Evolutionary conservation across 2,888 invertebrate genomes (phyloP).

Genomic region (Spilarctia lutea): DNA sequence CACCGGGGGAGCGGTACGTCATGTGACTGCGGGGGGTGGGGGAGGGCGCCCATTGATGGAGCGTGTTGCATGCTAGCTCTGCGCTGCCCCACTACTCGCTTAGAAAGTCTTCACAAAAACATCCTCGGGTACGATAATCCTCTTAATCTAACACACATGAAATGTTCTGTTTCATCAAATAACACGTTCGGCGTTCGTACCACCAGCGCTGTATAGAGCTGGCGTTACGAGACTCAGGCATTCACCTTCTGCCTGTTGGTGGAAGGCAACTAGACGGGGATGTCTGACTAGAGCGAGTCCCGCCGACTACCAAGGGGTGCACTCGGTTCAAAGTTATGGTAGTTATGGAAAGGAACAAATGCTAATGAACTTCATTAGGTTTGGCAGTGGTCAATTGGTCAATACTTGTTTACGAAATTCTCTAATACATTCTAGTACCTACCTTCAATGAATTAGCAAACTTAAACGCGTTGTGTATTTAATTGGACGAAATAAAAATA

Average conservation of each 20-base stretch:
- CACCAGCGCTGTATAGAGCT: too few species aligned
- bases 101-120: slow-evolving; percentile 11
- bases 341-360: background rate
- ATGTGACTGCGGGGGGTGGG: slow-evolving; percentile 55
- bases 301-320: background rate
- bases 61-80: slow-evolving; percentile 46
- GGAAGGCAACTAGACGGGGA: background rate
- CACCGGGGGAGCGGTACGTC: slow-evolving; percentile 46
- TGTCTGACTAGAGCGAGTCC: background rate
- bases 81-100: slow-evolving; percentile 14
- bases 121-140: background rate
- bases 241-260: background rate
- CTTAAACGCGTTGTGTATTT: background rate
- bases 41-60: slow-evolving; percentile 52
- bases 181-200: too few species aligned
- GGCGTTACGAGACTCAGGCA: too few species aligned
- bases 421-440: background rate
- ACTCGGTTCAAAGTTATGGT: background rate
- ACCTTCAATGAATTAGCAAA: background rate
- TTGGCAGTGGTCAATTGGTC: background rate
- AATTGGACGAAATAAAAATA: background rate
- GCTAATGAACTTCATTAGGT: background rate
- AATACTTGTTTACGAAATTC: background rate
- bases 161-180: background rate
- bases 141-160: too few species aligned